Percentiles rank a stretch among this genome's conserved stretches.
Evolutionary conservation across 2,113 vertebrate genomes (phyloP).

Genomic region (Castor canadensis): DNA sequence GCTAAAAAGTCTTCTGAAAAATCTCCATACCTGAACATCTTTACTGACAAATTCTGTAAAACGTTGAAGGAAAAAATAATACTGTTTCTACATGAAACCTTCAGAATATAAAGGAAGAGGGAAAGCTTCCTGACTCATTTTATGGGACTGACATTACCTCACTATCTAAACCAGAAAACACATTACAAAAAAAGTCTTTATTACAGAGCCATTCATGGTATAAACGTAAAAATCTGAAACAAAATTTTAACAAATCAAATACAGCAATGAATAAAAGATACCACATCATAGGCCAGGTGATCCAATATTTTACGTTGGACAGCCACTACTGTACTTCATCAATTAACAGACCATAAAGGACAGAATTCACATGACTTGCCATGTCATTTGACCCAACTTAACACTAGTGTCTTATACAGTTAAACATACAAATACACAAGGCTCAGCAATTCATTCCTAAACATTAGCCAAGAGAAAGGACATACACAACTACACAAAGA

Average conservation of each 20-base stretch:
- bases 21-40: too few species aligned
- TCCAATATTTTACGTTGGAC: neutral
- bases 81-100: too few species aligned
- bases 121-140: too few species aligned
- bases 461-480: neutral
- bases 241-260: neutral
- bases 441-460: neutral
- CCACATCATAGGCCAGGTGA: neutral
- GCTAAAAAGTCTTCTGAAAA: too few species aligned
- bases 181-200: constrained; percentile 22
- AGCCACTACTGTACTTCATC: neutral
- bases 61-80: too few species aligned
- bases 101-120: too few species aligned
- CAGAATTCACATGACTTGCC: too few species aligned
- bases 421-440: neutral
- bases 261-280: neutral
- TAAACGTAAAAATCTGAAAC: neutral
- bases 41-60: too few species aligned
- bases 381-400: neutral
- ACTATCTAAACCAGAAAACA: too few species aligned
- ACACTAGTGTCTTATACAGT: neutral
- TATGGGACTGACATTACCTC: too few species aligned
- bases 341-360: too few species aligned
- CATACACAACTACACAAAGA: neutral
- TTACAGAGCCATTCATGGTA: neutral